A percentile compares a stretch with the other conserved stretches of the same genome.
Evolutionary conservation across 1,140 invertebrate species (phyloP).

Genomic region (Bradysia coprophila): DNA sequence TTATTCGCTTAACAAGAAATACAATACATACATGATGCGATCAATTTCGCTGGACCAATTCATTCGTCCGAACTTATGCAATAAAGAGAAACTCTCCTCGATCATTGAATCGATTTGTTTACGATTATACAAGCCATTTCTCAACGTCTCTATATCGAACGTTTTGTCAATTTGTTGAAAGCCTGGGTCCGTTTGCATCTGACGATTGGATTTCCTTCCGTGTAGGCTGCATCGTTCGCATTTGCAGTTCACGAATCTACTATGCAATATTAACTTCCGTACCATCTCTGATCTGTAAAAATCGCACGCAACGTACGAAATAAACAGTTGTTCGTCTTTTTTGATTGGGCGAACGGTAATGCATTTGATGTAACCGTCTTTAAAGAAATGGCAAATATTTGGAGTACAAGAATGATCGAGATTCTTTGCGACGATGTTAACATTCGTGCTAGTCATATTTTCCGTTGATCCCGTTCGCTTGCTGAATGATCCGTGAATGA

Average conservation of each 20-base stretch:
- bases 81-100: background rate
- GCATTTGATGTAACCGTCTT: slow-evolving; percentile 30
- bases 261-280: background rate
- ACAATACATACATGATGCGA: background rate
- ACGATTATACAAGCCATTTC: background rate
- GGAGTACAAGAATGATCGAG: slow-evolving; percentile 84
- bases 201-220: background rate
- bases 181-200: background rate
- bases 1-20: background rate
- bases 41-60: background rate
- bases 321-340: slow-evolving; percentile 39
- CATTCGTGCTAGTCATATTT: background rate
- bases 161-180: background rate
- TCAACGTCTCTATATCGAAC: background rate
- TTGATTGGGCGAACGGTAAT: slow-evolving; percentile 41
- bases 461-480: background rate
- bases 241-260: background rate
- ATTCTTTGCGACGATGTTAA: background rate
- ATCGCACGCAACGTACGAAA: background rate
- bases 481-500: slow-evolving; percentile 13
- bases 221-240: background rate
- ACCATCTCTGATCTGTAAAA: background rate
- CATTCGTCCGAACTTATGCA: background rate
- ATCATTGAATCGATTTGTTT: background rate
- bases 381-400: slow-evolving; percentile 48